Conservation (phyloP, 2,888 invertebrate species). For the Tipula helvola region DNA sequence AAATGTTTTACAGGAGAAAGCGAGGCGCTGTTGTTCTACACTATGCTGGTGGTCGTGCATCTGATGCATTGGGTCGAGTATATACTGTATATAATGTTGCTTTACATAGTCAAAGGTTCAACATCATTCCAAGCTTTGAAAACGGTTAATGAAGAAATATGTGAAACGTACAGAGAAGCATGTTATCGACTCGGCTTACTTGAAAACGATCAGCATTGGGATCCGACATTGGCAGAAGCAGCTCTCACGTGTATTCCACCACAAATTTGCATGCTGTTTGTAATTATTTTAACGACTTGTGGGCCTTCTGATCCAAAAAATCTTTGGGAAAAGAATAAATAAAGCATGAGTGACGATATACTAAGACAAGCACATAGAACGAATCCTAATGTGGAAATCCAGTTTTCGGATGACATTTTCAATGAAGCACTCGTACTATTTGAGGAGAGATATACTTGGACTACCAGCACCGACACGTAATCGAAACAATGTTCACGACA, state of each 20-base stretch:
- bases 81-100: neutral
- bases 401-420: no score
- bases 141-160: no score
- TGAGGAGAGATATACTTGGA: neutral
- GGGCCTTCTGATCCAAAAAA: neutral
- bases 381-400: neutral
- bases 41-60: neutral
- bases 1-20: no score
- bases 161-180: no score
- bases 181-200: constrained; percentile 11
- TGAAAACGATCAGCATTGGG: constrained; percentile 12
- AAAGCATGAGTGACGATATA: no score
- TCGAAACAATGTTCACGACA: neutral
- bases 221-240: constrained; percentile 5
- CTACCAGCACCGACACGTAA: no score
- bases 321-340: neutral
- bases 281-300: no score
- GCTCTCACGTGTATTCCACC: constrained; percentile 9
- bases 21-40: neutral
- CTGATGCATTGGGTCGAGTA: neutral
- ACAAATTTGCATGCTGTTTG: neutral
- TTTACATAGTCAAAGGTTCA: constrained; percentile 10
- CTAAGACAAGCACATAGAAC: neutral
- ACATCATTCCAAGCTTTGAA: no score
- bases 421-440: neutral